A percentile compares a stretch with the other conserved stretches of the same genome.
Evolutionary conservation across 2,113 vertebrate genomes (phyloP).

Genomic region (Etia nguti): DNA sequence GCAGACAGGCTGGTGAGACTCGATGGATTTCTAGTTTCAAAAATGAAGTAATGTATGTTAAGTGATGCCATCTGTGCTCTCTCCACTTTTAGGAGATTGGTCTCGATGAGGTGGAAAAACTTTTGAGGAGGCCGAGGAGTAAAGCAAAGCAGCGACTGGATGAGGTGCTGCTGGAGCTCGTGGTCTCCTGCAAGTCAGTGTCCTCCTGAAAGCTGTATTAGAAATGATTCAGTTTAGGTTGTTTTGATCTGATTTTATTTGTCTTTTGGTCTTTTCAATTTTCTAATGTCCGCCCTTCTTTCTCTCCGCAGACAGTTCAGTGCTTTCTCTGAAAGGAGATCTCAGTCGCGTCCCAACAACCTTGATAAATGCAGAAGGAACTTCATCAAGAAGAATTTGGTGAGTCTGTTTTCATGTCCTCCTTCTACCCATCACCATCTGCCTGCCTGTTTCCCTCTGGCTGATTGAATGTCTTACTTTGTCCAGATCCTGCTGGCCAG

Average conservation of each 20-base stretch:
- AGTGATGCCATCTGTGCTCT: neutral
- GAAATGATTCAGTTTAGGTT: neutral
- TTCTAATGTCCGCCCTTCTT: neutral
- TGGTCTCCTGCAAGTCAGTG: slow-evolving; percentile 86
- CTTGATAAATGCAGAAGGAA: slow-evolving; percentile 80
- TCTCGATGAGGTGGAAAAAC: slow-evolving; percentile 78
- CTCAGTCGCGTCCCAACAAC: slow-evolving; percentile 78
- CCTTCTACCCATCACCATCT: neutral
- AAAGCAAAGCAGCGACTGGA: slow-evolving; percentile 74
- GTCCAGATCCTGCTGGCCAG: slow-evolving; percentile 75
- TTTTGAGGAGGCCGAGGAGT: slow-evolving; percentile 74
- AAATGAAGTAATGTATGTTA: neutral
- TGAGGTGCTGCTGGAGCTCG: slow-evolving; percentile 82
- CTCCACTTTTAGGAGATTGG: slow-evolving; percentile 76
- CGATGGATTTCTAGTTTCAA: neutral
- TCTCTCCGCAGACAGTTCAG: slow-evolving; percentile 78
- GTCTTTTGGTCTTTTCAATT: neutral
- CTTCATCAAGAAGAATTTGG: slow-evolving; percentile 79
- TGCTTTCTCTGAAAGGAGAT: slow-evolving; percentile 69
- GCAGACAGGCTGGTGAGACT: slow-evolving; percentile 82
- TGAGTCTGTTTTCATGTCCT: slow-evolving; percentile 50
- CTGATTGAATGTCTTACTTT: neutral
- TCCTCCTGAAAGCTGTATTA: neutral
- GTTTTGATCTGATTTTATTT: neutral
- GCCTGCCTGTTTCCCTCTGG: neutral